These are phyloP conservation scores for Charaxes varanes DNA, from an alignment of 1,140 invertebrate species.

Conservation along the genomic window DNA sequence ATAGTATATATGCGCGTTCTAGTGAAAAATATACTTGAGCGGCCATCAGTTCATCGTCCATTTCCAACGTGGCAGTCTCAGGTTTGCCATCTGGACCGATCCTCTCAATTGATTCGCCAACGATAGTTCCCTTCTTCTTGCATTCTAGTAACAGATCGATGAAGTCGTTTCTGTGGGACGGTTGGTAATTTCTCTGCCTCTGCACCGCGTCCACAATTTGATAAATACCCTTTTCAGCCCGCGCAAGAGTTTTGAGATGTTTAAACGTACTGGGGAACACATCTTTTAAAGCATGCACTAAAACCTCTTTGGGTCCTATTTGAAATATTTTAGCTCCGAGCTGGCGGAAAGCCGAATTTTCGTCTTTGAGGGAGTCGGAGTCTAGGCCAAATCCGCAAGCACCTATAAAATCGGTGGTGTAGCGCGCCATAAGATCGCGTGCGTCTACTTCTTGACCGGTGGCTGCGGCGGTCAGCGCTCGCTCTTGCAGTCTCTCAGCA, in stretches of 20 bases:
- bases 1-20: too few relatives aligned
- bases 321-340: constrained; percentile 12
- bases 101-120: constrained; percentile 6
- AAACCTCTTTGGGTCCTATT: constrained; percentile 5
- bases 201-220: constrained; percentile 6
- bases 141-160: constrained; percentile 10
- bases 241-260: background rate
- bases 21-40: constrained; percentile 16
- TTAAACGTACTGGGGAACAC: constrained; percentile 6
- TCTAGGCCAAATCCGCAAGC: too few relatives aligned
- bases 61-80: too few relatives aligned
- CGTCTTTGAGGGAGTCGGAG: constrained; percentile 1
- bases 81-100: too few relatives aligned
- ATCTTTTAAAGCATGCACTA: constrained; percentile 11
- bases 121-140: constrained; percentile 2
- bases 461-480: background rate
- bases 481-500: constrained; percentile 6
- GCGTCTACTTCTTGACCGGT: constrained; percentile 1
- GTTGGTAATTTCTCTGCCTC: too few relatives aligned
- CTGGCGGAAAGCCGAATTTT: constrained; percentile 6
- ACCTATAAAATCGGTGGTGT: too few relatives aligned
- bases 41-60: constrained; percentile 4
- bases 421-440: constrained; percentile 8
- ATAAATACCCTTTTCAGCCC: constrained; percentile 6
- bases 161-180: constrained; percentile 14